phyloP scores from a whole-genome alignment of 2,113 vertebrate species.

The Megaptera novaeangliae region DNA sequence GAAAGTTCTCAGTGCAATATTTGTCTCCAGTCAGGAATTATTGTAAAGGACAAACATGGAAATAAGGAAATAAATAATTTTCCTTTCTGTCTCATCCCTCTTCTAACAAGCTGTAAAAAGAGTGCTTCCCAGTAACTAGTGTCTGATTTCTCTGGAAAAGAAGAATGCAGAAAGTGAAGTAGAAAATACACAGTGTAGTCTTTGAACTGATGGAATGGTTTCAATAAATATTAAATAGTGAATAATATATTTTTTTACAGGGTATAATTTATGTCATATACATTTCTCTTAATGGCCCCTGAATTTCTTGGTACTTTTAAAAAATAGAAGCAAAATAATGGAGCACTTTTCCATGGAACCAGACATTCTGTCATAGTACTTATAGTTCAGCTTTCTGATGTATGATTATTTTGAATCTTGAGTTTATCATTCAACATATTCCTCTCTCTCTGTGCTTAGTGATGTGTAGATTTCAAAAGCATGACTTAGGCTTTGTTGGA shows the following conservation, averaged over 20 bases:
- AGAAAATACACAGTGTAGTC: background rate
- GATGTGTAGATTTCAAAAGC: background rate
- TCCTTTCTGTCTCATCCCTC: background rate
- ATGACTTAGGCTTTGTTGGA: background rate
- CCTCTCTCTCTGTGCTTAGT: background rate
- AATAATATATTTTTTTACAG: background rate
- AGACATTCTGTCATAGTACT: background rate
- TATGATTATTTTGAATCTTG: background rate
- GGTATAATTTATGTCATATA: background rate
- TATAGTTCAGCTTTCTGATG: background rate
- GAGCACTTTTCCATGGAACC: background rate
- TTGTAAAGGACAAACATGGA: background rate
- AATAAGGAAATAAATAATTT: background rate
- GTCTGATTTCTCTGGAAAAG: background rate
- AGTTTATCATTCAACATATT: background rate
- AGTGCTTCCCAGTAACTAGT: background rate
- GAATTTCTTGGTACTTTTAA: background rate
- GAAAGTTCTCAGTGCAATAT: background rate
- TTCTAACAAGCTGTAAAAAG: background rate
- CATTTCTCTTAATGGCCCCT: background rate
- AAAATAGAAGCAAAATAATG: conserved; percentile 22
- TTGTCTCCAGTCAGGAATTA: background rate
- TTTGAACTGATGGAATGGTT: background rate
- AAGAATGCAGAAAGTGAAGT: background rate
- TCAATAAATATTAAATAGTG: conserved; percentile 17